A percentile compares a stretch with the other conserved stretches of the same genome.
These are phyloP conservation scores for Cardiocondyla obscurior DNA, from an alignment of 1,140 invertebrate genomes.

Conservation along the genomic window DNA sequence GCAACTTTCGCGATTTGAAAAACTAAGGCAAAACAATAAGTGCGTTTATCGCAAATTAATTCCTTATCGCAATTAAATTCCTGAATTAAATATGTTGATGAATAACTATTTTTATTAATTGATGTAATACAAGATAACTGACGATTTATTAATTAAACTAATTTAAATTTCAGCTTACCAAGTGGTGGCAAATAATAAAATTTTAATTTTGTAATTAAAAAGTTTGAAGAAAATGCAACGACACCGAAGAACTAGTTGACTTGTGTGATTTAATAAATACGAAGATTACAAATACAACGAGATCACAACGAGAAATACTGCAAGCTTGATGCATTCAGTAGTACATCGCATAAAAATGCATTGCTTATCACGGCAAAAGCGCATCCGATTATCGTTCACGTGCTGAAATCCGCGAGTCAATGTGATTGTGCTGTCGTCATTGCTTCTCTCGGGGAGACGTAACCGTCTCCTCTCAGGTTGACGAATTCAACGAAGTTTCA, in stretches of 20 bases:
- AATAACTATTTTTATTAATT: neutral
- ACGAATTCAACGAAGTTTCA: neutral
- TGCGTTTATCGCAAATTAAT: neutral
- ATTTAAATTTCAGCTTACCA: neutral
- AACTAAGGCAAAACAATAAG: neutral
- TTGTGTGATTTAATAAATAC: neutral
- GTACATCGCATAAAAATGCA: constrained; percentile 1
- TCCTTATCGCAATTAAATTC: too few species aligned
- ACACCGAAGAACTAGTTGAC: neutral
- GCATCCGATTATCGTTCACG: neutral
- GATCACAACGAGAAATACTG: neutral
- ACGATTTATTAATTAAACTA: neutral
- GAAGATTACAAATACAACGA: neutral
- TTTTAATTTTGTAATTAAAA: neutral
- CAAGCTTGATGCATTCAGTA: neutral
- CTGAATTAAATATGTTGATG: too few species aligned
- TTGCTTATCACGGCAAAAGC: neutral
- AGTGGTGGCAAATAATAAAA: neutral
- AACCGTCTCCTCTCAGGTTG: neutral
- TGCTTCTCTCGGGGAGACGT: neutral
- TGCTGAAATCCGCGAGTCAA: neutral
- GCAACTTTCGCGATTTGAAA: neutral
- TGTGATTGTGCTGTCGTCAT: neutral
- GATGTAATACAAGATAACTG: neutral
- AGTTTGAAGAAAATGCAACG: neutral